Evolutionary conservation across 2,888 invertebrate species (phyloP), one percentile per base, ranked within the genome.

Genomic region (Rhopalosiphum nymphaeae): DNA sequence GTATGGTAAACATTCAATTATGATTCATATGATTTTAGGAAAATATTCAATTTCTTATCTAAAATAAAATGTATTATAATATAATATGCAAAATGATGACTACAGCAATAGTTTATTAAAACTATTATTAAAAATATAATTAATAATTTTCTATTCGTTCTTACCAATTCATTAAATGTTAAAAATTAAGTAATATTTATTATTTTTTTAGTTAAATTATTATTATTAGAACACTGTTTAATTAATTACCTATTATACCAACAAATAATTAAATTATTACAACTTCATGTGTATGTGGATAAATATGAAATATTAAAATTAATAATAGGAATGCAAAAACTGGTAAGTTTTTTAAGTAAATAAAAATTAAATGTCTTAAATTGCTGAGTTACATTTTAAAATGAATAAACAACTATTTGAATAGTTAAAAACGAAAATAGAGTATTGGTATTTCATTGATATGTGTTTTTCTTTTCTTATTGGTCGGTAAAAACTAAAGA

Each of bases 1-100:
- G n/a, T 87, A 67, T 49, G 67, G 67, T 78, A 36, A 78, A 90
- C 26, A 13, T 78, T 78, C 90, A 36, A 78, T 42, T 91, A 91
- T 67, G 25, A 42, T 29, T 53, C 36, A 5, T n/a, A 53, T 87
- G 49, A n/a, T 86, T 46, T 86, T 86, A 11, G n/a, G 16, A 16
- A 78, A 78, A 36, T 21, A 21, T 78, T 78, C 7, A 36, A 78
- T 21, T 78, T 78, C 36, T 78, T 36, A 25, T 78, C 21, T 3
- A 78, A 78, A 78, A 78, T 9, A 78, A 36, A 36, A 78, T 26
- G 26, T 57, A 26, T 57, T 78, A 36, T 78, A 78, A 11, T 36
- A 78, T 21, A 78, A 36, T 78, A 78, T 25, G 16, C 1, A 3
- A n/a, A 3, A n/a, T 16, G 16, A 67, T 67, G 5, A 67, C 67